phyloP scores from a whole-genome alignment of 2,113 vertebrate genomes.

The Rhabdomys dilectus region DNA sequence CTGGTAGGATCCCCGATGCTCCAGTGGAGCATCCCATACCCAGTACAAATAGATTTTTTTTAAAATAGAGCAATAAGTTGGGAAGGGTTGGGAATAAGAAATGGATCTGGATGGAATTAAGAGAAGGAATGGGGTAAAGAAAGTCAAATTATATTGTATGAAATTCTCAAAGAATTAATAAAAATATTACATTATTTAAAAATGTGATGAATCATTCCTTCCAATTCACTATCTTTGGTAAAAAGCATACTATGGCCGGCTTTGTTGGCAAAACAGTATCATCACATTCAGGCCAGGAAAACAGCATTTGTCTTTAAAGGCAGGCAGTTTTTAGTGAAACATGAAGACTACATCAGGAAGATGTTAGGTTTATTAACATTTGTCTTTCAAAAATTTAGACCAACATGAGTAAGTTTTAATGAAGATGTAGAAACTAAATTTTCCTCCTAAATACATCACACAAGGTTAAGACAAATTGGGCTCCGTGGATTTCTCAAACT shows the following conservation, averaged over 20 bases:
- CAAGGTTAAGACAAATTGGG: slow-evolving; percentile 32
- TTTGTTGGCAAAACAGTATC: neutral
- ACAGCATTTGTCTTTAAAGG: neutral
- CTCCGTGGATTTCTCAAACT: slow-evolving; percentile 25
- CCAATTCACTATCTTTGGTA: neutral
- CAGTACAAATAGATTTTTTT: neutral
- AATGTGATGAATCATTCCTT: neutral
- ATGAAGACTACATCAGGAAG: neutral
- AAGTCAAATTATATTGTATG: neutral
- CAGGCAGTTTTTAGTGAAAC: slow-evolving; percentile 37
- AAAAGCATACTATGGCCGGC: neutral
- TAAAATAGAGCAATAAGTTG: neutral
- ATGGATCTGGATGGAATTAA: neutral
- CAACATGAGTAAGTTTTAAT: slow-evolving; percentile 25
- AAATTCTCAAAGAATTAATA: neutral
- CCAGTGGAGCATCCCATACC: neutral
- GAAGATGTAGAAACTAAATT: slow-evolving; percentile 48
- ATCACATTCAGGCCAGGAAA: slow-evolving; percentile 22
- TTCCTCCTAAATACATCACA: slow-evolving; percentile 25
- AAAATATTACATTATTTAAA: neutral
- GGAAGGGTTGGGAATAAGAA: neutral
- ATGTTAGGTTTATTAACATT: slow-evolving; percentile 15
- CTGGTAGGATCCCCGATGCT: neutral
- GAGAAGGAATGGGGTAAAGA: neutral
- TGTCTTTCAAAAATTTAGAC: slow-evolving; percentile 11